These are phyloP conservation scores for Grammomys dolichurus DNA, from an alignment of 2,113 vertebrate genomes.

Conservation along the genomic window DNA sequence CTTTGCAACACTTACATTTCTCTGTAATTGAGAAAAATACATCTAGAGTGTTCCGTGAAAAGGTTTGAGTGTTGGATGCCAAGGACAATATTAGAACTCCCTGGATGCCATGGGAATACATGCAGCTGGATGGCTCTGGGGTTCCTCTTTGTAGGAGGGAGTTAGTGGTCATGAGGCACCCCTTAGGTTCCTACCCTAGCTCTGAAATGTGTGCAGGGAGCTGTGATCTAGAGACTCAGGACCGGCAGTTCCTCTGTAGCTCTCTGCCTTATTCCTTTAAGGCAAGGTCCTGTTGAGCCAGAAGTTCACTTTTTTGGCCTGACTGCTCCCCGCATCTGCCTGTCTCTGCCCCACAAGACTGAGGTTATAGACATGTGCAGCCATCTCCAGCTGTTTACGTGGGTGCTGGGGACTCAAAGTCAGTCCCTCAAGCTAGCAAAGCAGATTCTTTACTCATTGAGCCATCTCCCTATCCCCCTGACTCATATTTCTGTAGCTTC, in stretches of 20 bases:
- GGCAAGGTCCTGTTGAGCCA: not conserved
- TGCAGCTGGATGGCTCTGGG: not conserved
- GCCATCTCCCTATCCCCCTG: too few species aligned
- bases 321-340: not conserved
- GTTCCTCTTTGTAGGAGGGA: not conserved
- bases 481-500: not conserved
- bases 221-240: not conserved
- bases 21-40: conserved; percentile 21
- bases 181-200: not conserved
- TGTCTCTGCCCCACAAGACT: not conserved
- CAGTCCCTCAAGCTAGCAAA: not conserved
- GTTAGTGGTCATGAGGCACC: not conserved
- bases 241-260: not conserved
- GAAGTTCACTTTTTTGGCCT: not conserved
- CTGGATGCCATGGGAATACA: not conserved
- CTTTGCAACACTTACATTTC: not conserved
- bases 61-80: conserved; percentile 29
- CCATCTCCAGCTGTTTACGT: not conserved
- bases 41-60: conserved; percentile 23
- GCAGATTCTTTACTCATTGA: not conserved
- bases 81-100: not conserved
- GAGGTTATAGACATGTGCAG: not conserved
- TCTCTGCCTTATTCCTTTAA: not conserved
- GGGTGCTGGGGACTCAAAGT: too few species aligned
- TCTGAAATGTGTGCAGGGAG: not conserved